These are phyloP conservation scores for Nasua narica DNA, from an alignment of 2,797 vertebrate genomes.

Conservation along the genomic window DNA sequence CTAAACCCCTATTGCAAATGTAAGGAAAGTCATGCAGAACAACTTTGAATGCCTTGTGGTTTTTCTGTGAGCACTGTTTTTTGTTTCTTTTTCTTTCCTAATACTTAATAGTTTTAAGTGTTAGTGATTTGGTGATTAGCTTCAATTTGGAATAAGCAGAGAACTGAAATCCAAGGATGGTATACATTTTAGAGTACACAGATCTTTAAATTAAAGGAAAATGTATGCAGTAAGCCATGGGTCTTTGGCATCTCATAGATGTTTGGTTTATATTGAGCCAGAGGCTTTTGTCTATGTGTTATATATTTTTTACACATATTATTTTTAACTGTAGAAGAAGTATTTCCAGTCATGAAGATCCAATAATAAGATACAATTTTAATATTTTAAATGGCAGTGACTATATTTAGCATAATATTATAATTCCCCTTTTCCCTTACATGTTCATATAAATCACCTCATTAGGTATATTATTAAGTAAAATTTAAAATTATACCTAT, in stretches of 20 bases:
- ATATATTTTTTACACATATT: background rate
- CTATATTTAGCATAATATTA: background rate
- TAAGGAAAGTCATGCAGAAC: background rate
- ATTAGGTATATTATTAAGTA: background rate
- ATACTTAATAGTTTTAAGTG: background rate
- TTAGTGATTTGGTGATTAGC: background rate
- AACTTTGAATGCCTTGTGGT: background rate
- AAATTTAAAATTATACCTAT: background rate
- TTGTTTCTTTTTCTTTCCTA: background rate
- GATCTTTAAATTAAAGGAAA: conserved; percentile 14
- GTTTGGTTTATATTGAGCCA: background rate
- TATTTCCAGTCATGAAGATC: background rate
- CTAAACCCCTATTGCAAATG: background rate
- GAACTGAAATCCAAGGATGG: background rate
- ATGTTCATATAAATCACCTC: background rate
- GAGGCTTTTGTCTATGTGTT: background rate
- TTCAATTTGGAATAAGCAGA: background rate
- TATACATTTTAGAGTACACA: background rate
- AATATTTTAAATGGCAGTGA: background rate
- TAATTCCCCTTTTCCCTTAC: background rate
- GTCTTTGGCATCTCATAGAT: background rate
- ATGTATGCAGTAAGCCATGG: background rate
- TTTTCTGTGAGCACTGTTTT: background rate
- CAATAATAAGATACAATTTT: background rate
- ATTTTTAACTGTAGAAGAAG: background rate